These are phyloP conservation scores for Chaetodon auriga DNA, from an alignment of 2,113 vertebrate genomes.

Conservation along the genomic window DNA sequence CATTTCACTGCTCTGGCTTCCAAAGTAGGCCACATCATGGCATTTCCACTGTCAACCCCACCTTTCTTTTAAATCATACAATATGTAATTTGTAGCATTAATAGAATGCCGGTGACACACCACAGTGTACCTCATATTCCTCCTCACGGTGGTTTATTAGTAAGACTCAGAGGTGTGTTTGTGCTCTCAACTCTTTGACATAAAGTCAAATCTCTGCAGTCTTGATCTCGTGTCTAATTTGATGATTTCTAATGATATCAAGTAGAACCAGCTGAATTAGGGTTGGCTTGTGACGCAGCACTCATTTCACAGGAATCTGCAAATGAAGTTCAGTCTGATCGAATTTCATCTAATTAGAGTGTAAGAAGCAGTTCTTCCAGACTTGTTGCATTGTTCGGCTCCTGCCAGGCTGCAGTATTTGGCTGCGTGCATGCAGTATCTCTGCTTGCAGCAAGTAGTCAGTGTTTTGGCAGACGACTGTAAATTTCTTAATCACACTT, in stretches of 20 bases:
- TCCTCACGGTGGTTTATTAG: neutral
- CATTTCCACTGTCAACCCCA: neutral
- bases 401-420: neutral
- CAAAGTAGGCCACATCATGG: neutral
- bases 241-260: neutral
- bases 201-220: neutral
- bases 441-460: neutral
- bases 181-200: neutral
- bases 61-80: neutral
- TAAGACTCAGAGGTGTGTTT: neutral
- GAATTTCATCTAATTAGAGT: neutral
- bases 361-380: neutral
- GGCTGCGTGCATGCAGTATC: neutral
- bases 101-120: neutral
- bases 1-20: constrained; percentile 7
- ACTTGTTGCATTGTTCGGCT: neutral
- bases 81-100: neutral
- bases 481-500: neutral
- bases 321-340: neutral
- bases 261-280: neutral
- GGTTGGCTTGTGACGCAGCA: neutral
- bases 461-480: neutral
- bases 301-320: neutral
- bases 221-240: neutral
- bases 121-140: neutral